Percentiles rank a stretch among this genome's conserved stretches.
Conservation (phyloP, 2,113 vertebrate genomes). For the Climacteris rufus region DNA sequence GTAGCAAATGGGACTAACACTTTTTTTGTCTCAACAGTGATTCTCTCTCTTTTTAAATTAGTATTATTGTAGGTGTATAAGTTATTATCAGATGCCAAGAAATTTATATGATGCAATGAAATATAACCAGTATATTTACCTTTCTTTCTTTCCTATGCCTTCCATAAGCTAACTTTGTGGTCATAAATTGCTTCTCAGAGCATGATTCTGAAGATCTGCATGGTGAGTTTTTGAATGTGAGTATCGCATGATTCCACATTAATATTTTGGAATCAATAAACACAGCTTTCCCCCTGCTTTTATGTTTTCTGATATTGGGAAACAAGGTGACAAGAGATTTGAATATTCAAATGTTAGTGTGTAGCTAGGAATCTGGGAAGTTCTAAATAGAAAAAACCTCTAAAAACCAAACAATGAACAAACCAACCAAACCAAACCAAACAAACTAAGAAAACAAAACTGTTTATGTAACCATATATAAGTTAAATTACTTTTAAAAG, state of each 20-base stretch:
- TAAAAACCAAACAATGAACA: neutral
- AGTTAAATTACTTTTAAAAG: neutral
- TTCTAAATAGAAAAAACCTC: neutral
- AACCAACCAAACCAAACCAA: too few relatives aligned
- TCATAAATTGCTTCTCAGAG: neutral
- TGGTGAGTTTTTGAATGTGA: neutral
- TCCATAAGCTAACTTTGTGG: neutral
- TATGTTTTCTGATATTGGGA: neutral
- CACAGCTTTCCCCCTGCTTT: rapidly evolving
- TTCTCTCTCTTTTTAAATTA: neutral
- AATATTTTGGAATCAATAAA: neutral
- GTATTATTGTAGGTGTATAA: neutral
- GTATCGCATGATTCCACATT: neutral
- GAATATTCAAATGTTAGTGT: neutral
- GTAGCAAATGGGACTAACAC: rapidly evolving
- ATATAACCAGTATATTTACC: neutral
- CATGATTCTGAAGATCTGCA: neutral
- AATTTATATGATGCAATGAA: neutral
- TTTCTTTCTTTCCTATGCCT: neutral
- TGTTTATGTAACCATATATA: neutral
- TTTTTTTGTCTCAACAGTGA: neutral
- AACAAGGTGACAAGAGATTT: neutral
- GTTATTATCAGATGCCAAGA: neutral
- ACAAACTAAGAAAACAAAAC: neutral
- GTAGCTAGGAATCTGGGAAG: rapidly evolving